These are phyloP conservation scores for Argyra leucocephala DNA, from an alignment of 2,888 invertebrate species.

Conservation along the genomic window DNA sequence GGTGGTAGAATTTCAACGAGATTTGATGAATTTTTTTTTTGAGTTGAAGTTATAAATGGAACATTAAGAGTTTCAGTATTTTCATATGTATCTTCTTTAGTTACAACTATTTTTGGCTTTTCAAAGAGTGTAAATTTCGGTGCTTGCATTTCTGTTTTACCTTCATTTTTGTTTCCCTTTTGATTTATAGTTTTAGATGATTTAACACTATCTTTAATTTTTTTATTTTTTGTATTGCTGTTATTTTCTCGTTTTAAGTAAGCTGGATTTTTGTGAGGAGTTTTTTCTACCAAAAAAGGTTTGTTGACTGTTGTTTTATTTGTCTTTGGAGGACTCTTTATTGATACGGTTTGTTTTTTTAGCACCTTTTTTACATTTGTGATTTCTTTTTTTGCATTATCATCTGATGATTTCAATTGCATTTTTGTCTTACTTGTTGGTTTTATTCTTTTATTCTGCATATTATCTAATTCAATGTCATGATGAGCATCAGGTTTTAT, in stretches of 20 bases:
- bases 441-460: no score
- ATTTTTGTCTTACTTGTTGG: no score
- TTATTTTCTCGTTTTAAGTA: not conserved
- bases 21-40: slow-evolving; percentile 21
- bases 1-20: slow-evolving; percentile 2
- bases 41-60: slow-evolving; percentile 28
- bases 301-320: not conserved
- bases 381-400: not conserved
- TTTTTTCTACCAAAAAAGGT: not conserved
- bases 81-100: slow-evolving; percentile 11
- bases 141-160: not conserved
- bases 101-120: not conserved
- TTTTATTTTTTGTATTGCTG: not conserved
- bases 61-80: slow-evolving; percentile 20
- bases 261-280: not conserved
- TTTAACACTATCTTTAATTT: not conserved
- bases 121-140: not conserved
- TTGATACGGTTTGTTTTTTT: not conserved
- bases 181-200: not conserved
- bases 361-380: not conserved
- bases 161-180: not conserved
- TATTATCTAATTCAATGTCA: not conserved
- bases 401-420: not conserved
- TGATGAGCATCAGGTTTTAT: not conserved
- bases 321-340: not conserved